These are phyloP conservation scores for Prunella strophiata DNA, from an alignment of 2,797 vertebrate species.

Conservation along the genomic window DNA sequence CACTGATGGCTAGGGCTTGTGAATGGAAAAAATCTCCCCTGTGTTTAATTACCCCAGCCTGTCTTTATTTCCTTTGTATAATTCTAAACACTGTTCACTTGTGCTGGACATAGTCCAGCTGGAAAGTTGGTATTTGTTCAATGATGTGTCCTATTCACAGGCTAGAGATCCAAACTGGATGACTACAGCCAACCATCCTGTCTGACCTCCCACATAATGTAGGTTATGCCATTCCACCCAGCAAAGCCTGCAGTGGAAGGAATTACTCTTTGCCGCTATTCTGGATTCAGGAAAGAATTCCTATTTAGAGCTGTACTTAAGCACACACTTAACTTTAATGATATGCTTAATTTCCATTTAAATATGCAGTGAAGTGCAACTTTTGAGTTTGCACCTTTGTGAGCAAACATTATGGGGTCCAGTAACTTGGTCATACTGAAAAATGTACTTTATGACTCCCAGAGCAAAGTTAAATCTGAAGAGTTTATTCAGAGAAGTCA, in stretches of 20 bases:
- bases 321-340: conserved; percentile 31
- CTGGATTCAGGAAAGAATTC: conserved; percentile 6
- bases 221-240: background rate
- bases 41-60: conserved; percentile 48
- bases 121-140: conserved; percentile 35
- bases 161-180: conserved; percentile 9
- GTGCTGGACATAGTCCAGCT: conserved; percentile 13
- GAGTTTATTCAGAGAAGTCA: background rate
- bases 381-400: background rate
- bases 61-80: conserved; percentile 41
- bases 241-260: background rate
- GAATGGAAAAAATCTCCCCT: conserved; percentile 49
- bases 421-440: background rate
- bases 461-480: background rate
- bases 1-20: background rate
- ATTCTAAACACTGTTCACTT: background rate
- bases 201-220: background rate
- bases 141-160: background rate
- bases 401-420: background rate
- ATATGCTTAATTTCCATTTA: conserved; percentile 36
- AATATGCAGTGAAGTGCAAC: background rate
- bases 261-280: conserved; percentile 3
- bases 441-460: background rate
- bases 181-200: background rate
- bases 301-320: conserved; percentile 50